phyloP scores from a whole-genome alignment of 2,888 invertebrate genomes.

The Athripsodes cinereus region DNA sequence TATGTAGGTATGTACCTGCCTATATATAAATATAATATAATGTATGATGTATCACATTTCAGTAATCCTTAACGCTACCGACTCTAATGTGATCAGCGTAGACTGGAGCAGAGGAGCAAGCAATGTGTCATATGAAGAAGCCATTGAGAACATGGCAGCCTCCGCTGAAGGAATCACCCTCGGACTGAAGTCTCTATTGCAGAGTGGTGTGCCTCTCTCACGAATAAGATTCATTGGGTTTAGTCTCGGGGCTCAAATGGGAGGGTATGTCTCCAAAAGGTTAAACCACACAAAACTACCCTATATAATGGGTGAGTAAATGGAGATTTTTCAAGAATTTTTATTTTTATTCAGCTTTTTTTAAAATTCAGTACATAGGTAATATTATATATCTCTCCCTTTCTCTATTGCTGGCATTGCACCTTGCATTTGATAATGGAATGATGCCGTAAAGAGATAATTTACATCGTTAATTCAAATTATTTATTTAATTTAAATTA shows the following conservation, averaged over 20 bases:
- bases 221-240: not conserved
- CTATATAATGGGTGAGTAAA: not conserved
- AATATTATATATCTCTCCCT: too few relatives aligned
- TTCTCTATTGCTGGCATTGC: too few relatives aligned
- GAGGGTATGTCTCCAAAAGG: not conserved
- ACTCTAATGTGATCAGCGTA: not conserved
- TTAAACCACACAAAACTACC: not conserved
- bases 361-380: too few relatives aligned
- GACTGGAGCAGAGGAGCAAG: not conserved
- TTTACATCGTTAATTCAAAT: too few relatives aligned
- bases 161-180: not conserved
- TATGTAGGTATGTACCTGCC: too few relatives aligned
- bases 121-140: not conserved
- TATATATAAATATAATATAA: too few relatives aligned
- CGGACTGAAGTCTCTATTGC: not conserved
- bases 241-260: slow-evolving; percentile 2
- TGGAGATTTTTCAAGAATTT: not conserved
- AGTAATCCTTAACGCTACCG: not conserved
- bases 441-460: too few relatives aligned
- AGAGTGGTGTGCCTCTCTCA: not conserved
- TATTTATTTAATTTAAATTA: too few relatives aligned
- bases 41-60: slow-evolving; percentile 1
- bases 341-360: not conserved
- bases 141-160: not conserved
- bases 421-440: too few relatives aligned